Evolutionary conservation across 2,888 invertebrate genomes (phyloP).

Genomic region (Cheiracanthium punctorium): DNA sequence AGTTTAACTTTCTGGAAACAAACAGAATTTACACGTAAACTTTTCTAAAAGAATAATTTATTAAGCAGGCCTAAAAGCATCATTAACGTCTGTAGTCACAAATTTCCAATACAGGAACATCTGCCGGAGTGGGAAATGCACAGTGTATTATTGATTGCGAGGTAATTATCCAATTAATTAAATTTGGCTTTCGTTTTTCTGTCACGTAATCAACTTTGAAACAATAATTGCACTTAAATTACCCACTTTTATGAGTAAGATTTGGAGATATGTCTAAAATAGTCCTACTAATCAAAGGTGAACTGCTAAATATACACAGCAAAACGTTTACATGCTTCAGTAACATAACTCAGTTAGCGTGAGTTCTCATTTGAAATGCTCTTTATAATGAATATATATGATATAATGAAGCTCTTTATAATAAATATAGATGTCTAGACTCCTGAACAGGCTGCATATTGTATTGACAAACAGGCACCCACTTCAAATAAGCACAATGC

Average conservation of each 20-base stretch:
- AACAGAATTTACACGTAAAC: neutral
- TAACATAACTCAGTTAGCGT: too few species aligned
- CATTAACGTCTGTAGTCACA: conserved; percentile 3
- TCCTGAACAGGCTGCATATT: too few species aligned
- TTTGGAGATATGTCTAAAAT: neutral
- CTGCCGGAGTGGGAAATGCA: neutral
- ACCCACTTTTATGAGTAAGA: neutral
- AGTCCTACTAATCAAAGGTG: neutral
- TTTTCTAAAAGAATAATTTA: neutral
- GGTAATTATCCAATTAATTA: conserved; percentile 3
- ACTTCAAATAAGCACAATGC: too few species aligned
- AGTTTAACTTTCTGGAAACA: too few species aligned
- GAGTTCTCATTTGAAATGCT: too few species aligned
- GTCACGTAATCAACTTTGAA: neutral
- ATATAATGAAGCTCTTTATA: too few species aligned
- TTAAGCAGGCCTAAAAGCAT: neutral
- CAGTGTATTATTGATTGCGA: neutral
- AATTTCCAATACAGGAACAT: neutral
- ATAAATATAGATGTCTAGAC: too few species aligned
- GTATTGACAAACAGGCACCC: too few species aligned
- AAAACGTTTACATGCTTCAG: too few species aligned
- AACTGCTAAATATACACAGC: too few species aligned
- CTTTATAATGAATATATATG: too few species aligned
- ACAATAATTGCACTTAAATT: conserved; percentile 3
- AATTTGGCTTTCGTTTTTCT: neutral